Evolutionary conservation across 2,888 invertebrate genomes (phyloP).

Genomic region (Melipona bicolor): DNA sequence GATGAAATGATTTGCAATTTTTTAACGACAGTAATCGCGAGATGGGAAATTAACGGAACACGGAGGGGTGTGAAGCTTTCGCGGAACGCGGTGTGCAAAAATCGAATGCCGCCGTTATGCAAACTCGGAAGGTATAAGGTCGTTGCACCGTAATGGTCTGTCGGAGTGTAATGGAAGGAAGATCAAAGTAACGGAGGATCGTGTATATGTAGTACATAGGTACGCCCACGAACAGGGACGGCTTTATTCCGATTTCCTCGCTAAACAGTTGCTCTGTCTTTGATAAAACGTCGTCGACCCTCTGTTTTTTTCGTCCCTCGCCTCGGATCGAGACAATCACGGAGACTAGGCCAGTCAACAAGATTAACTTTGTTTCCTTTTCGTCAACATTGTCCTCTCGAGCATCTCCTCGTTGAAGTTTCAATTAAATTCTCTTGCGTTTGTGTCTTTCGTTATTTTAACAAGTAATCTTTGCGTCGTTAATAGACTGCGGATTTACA

Average conservation of each 20-base stretch:
- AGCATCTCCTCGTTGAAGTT: background rate
- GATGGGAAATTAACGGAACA: background rate
- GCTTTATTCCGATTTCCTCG: conserved; percentile 61
- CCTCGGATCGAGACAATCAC: conserved; percentile 10
- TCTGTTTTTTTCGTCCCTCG: background rate
- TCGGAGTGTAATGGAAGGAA: conserved; percentile 39
- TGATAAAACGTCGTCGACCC: conserved; percentile 18
- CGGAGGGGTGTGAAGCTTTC: background rate
- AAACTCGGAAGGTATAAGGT: conserved; percentile 53
- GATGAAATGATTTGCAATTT: too few relatives aligned
- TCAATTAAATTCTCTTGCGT: background rate
- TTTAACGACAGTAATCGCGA: background rate
- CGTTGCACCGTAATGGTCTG: conserved; percentile 55
- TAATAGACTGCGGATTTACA: background rate
- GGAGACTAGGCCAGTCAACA: background rate
- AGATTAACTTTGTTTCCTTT: background rate
- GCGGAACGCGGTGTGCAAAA: conserved; percentile 41
- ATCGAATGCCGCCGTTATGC: conserved; percentile 54
- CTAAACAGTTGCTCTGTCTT: conserved; percentile 31
- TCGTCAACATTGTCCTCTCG: background rate
- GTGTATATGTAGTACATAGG: background rate
- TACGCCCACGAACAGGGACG: conserved; percentile 45
- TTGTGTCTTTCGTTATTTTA: background rate
- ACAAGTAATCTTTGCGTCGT: background rate
- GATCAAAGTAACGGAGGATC: conserved; percentile 52